phyloP scores from a whole-genome alignment of 2,888 invertebrate species.

The Ectemnius continuus region DNA sequence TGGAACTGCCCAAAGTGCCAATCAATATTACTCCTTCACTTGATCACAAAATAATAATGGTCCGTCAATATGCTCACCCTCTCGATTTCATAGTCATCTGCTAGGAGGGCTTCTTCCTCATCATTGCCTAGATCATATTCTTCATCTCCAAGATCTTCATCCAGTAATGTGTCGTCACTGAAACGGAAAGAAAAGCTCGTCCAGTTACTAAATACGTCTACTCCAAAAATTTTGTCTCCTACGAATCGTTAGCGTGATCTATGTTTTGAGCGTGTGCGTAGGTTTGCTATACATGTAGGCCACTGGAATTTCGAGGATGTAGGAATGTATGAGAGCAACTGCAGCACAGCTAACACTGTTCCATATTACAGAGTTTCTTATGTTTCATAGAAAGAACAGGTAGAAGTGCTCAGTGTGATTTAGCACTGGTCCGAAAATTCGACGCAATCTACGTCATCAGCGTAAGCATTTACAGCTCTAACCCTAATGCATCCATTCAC shows the following conservation, averaged over 20 bases:
- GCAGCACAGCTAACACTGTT: too few relatives aligned
- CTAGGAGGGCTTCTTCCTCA: constrained; percentile 78
- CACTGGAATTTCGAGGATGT: too few relatives aligned
- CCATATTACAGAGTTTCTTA: too few relatives aligned
- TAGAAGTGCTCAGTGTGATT: too few relatives aligned
- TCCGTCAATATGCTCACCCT: constrained; percentile 72
- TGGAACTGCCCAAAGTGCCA: not conserved
- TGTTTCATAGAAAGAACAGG: too few relatives aligned
- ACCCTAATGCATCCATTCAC: constrained; percentile 52
- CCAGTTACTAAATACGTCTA: too few relatives aligned
- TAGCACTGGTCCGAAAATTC: not conserved
- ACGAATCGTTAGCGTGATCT: too few relatives aligned
- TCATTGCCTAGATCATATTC: constrained; percentile 78
- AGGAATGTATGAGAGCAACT: not conserved
- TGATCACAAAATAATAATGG: constrained; percentile 52
- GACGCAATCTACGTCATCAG: constrained; percentile 63
- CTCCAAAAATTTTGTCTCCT: too few relatives aligned
- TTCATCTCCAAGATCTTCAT: constrained; percentile 77
- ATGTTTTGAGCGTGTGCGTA: too few relatives aligned
- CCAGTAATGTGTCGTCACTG: constrained; percentile 77
- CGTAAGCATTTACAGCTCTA: constrained; percentile 57
- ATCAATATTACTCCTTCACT: constrained; percentile 31
- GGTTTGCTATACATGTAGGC: too few relatives aligned
- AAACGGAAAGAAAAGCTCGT: constrained; percentile 27
- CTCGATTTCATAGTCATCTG: constrained; percentile 76